phyloP scores from a whole-genome alignment of 2,797 vertebrate genomes.

The Trachurus trachurus region DNA sequence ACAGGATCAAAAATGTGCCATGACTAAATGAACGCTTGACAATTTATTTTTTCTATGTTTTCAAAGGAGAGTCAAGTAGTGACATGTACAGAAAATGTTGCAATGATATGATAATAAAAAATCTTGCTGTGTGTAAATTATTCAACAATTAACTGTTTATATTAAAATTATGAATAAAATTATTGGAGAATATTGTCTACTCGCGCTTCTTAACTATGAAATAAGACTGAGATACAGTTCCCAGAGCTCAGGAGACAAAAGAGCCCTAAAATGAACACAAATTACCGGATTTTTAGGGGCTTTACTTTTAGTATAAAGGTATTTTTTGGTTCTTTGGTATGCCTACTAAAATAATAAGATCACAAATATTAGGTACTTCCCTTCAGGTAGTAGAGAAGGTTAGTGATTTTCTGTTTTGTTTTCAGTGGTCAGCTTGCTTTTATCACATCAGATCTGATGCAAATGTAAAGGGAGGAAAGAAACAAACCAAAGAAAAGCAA shows the following conservation, averaged over 20 bases:
- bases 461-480: not conserved
- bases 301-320: no score
- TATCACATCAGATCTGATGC: not conserved
- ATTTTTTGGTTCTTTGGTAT: no score
- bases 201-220: slow-evolving; percentile 22
- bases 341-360: not conserved
- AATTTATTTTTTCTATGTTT: slow-evolving; percentile 92
- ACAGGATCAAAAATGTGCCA: slow-evolving; percentile 89
- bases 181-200: slow-evolving; percentile 85
- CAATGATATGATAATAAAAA: slow-evolving; percentile 89
- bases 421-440: not conserved
- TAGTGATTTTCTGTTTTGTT: not conserved
- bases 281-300: no score
- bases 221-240: not conserved
- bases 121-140: slow-evolving; percentile 96
- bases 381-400: not conserved
- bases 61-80: slow-evolving; percentile 92
- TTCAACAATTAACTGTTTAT: slow-evolving; percentile 98
- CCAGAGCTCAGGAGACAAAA: no score
- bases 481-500: not conserved
- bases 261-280: no score
- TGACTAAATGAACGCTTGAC: slow-evolving; percentile 88
- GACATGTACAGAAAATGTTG: slow-evolving; percentile 92
- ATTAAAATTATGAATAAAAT: slow-evolving; percentile 98
- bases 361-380: not conserved